phyloP scores from a whole-genome alignment of 2,113 vertebrate species.

The Nothoprocta perdicaria region DNA sequence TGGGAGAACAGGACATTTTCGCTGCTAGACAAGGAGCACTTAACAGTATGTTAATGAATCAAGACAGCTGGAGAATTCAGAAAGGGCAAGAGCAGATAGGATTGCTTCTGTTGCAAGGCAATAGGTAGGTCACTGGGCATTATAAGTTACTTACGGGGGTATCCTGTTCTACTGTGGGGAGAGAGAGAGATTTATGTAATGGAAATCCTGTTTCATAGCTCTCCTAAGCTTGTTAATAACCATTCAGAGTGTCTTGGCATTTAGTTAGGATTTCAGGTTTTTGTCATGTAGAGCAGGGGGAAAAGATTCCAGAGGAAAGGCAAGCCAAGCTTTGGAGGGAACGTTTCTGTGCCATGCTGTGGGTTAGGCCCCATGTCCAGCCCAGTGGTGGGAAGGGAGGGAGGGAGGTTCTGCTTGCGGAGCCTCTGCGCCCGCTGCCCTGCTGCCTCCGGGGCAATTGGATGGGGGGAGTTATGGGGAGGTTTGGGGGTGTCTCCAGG shows the following conservation, averaged over 20 bases:
- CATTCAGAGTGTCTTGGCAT: conserved; percentile 1
- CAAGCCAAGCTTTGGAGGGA: neutral
- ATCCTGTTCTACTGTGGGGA: conserved; percentile 24
- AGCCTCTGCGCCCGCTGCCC: neutral
- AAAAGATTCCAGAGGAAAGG: neutral
- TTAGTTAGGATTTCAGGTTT: conserved; percentile 59
- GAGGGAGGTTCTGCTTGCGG: neutral
- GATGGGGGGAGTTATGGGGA: neutral
- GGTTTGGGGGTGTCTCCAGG: neutral
- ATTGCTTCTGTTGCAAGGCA: conserved; percentile 60
- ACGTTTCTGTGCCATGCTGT: neutral
- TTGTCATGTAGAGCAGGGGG: conserved; percentile 8
- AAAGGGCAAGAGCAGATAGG: conserved; percentile 58
- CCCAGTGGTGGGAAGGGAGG: neutral
- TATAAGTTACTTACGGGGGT: conserved; percentile 26
- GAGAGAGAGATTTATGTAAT: conserved; percentile 34
- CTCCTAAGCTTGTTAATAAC: conserved; percentile 66
- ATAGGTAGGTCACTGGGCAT: conserved; percentile 68
- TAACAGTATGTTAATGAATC: conserved; percentile 61
- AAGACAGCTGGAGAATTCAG: conserved; percentile 49
- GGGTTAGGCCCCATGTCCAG: neutral
- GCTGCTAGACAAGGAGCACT: conserved; percentile 35
- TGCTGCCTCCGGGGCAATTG: neutral
- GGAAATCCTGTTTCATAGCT: conserved; percentile 62
- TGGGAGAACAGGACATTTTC: conserved; percentile 48